These are phyloP conservation scores for Astropecten irregularis DNA, from an alignment of 53 echinoderm and acorn worm genomes.

Conservation along the genomic window DNA sequence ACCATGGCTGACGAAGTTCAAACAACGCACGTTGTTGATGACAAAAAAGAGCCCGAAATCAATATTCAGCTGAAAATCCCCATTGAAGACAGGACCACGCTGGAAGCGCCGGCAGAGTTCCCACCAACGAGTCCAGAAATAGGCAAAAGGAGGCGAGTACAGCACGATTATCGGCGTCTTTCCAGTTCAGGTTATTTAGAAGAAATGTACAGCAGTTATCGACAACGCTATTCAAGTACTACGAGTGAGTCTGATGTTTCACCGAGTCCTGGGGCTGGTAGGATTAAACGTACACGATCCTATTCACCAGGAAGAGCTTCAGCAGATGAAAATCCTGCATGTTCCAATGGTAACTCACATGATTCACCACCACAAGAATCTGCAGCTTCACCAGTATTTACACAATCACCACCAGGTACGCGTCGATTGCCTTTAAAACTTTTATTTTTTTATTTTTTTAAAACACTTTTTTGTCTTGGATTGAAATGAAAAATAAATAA, in stretches of 20 bases:
- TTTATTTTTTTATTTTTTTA: no score
- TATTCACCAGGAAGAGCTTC: constrained; percentile 34
- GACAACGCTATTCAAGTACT: constrained; percentile 89
- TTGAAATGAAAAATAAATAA: no score
- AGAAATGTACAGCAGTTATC: constrained; percentile 83
- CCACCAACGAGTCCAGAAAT: constrained; percentile 77
- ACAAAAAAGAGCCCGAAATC: constrained; percentile 28
- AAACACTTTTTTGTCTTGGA: no score
- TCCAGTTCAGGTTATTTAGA: constrained; percentile 98
- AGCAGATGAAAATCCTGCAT: constrained; percentile 18
- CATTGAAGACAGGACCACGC: not conserved
- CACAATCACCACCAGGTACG: constrained; percentile 37
- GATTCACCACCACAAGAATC: not conserved
- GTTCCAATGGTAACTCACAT: constrained; percentile 35
- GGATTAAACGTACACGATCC: constrained; percentile 27
- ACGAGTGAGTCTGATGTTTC: constrained; percentile 94
- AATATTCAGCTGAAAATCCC: not conserved
- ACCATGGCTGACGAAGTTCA: constrained; percentile 38
- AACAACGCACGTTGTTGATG: constrained; percentile 51
- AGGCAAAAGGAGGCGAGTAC: constrained; percentile 84
- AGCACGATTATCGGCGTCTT: constrained; percentile 94
- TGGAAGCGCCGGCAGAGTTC: constrained; percentile 1
- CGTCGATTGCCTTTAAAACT: no score
- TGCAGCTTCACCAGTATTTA: constrained; percentile 46
- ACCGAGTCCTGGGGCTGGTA: constrained; percentile 59